These are phyloP conservation scores for Cochlearius cochlearius DNA, from an alignment of 2,113 vertebrate genomes.

Conservation along the genomic window DNA sequence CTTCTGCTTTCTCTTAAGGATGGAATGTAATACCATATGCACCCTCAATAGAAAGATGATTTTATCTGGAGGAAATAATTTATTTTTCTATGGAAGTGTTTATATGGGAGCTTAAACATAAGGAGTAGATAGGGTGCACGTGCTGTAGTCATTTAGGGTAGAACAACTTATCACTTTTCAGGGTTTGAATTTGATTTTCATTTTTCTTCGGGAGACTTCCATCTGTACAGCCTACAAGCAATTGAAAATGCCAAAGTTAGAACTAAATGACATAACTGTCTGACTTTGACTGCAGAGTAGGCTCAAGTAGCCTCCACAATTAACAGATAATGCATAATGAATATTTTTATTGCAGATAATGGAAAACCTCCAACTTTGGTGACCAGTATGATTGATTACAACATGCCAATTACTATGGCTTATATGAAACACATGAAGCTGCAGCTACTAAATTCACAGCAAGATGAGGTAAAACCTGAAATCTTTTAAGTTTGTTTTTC, in stretches of 20 bases:
- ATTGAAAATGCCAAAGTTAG: neutral
- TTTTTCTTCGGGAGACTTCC: neutral
- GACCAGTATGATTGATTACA: conserved; percentile 87
- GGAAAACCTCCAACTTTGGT: conserved; percentile 83
- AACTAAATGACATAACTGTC: neutral
- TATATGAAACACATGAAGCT: conserved; percentile 89
- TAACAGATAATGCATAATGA: neutral
- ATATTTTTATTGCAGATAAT: conserved; percentile 78
- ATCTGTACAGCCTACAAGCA: neutral
- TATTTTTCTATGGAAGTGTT: conserved; percentile 27
- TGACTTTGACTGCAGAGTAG: neutral
- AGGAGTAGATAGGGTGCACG: neutral
- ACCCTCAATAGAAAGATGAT: neutral
- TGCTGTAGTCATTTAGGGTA: neutral
- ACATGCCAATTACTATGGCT: conserved; percentile 88
- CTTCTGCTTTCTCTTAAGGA: conserved; percentile 7
- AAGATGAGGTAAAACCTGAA: conserved; percentile 79
- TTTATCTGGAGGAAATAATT: conserved; percentile 27
- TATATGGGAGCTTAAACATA: neutral
- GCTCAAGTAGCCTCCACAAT: neutral
- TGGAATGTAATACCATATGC: neutral
- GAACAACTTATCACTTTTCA: neutral
- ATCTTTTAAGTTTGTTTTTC: neutral
- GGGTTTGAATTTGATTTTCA: neutral
- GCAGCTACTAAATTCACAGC: conserved; percentile 81